A percentile compares a stretch with the other conserved stretches of the same genome.
phyloP scores from a whole-genome alignment of 2,888 invertebrate species.

The Celastrina argiolus region DNA sequence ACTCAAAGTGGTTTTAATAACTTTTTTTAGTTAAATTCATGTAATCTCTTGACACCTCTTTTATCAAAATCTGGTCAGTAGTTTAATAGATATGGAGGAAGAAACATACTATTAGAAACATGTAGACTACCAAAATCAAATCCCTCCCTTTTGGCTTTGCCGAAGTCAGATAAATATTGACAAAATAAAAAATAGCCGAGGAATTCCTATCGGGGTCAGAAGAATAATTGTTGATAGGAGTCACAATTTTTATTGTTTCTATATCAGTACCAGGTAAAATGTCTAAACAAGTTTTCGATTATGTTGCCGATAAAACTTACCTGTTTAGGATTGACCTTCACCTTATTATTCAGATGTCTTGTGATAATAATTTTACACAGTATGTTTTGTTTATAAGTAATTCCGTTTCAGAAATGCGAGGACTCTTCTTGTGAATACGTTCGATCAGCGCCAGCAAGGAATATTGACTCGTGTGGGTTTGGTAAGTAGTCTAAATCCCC shows the following conservation, averaged over 20 bases:
- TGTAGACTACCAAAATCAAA: no score
- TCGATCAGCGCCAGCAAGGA: slow-evolving; percentile 82
- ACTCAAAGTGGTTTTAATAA: no score
- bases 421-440: slow-evolving; percentile 80
- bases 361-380: background rate
- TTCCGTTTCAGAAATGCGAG: slow-evolving; percentile 63
- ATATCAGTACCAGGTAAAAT: background rate
- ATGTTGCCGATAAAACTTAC: background rate
- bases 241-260: background rate
- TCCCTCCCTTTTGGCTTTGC: no score
- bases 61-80: no score
- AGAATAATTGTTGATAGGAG: background rate
- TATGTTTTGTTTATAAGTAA: slow-evolving; percentile 11
- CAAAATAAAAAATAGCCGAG: background rate
- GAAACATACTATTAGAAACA: no score
- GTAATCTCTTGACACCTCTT: no score
- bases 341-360: background rate
- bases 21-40: no score
- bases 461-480: slow-evolving; percentile 79
- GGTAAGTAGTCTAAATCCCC: slow-evolving; percentile 62
- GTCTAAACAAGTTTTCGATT: background rate
- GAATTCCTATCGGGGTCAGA: background rate
- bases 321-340: background rate
- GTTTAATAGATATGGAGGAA: no score
- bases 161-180: no score